phyloP scores from a whole-genome alignment of 2,113 vertebrate genomes.

The Solenodon paradoxus region DNA sequence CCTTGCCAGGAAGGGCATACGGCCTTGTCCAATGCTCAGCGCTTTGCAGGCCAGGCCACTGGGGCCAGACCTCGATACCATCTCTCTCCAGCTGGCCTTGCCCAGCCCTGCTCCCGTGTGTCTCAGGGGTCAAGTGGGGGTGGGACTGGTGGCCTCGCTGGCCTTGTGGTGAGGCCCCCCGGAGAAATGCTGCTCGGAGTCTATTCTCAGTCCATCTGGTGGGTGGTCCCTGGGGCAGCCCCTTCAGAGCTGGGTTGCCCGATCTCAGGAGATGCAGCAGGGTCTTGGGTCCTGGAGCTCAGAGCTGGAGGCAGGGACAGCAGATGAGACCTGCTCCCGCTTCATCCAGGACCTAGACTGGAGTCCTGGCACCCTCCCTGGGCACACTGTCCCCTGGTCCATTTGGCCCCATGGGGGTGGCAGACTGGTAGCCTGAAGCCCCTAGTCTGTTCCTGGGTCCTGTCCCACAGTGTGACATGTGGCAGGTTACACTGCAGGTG shows the following conservation, averaged over 20 bases:
- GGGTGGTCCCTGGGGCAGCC: no score
- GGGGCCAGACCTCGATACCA: not conserved
- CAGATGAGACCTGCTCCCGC: no score
- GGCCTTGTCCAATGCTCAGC: not conserved
- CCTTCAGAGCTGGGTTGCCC: no score
- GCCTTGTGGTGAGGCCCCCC: no score
- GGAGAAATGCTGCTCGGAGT: no score
- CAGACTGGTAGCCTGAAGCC: not conserved
- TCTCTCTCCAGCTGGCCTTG: not conserved
- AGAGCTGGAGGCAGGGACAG: not conserved
- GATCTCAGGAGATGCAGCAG: no score
- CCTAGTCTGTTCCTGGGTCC: not conserved
- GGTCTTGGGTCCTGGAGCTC: not conserved
- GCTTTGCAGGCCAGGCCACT: no score
- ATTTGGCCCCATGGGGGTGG: fast-evolving
- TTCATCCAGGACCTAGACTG: not conserved
- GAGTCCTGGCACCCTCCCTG: not conserved
- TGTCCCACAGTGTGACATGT: constrained; percentile 29
- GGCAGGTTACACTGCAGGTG: constrained; percentile 80
- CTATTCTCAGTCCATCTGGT: no score
- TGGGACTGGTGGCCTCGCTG: no score
- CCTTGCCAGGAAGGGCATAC: not conserved
- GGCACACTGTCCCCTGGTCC: no score
- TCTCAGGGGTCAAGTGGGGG: no score
- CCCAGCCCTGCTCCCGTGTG: no score